Evolutionary conservation across 2,113 vertebrate genomes (phyloP), one percentile per base, ranked within the genome.

Genomic region (Mormyrus iriodes): DNA sequence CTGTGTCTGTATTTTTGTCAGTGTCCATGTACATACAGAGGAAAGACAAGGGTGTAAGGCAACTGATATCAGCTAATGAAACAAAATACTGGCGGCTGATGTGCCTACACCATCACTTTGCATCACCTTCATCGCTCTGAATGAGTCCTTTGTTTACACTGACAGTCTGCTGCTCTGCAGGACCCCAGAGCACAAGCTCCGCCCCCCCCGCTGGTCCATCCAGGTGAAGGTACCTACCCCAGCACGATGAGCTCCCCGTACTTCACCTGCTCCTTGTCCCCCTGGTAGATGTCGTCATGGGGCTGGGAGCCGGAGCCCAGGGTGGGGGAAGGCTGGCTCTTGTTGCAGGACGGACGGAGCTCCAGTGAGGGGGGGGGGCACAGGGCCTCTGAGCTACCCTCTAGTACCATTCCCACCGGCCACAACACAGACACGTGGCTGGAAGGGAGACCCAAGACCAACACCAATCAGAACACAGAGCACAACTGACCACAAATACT

Each of bases 161-260:
- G 73, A 76, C 73, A 76, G 2, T 19, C 4, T 76, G 73, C 73
- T 19, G 13, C 19, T 42, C 35, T 19, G 35, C 17, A 76, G 35
- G 31, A 42, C 4, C 35, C 31, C 31, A 17, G 35, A 35, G 31
- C 69, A 35, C 69, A 39, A 76, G 69, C 3, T 5, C 31, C 13
- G 13, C 35, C 13, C 19, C 31, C 35, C 15, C 31, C 10, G 15
- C 73, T 2, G 31, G n/a, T 35, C 35, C 17, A n/a, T 58, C 86
- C 52, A 42, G 35, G 24, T 10, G 84, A 12, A 17, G 58, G n/a
- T 85, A 89, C 95, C 94, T 91, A 95, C 95, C 95, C 95, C 83
- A 95, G 88, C 44, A 95, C 93, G 82, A 95, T 95, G 92, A 95
- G 92, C 90, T 95, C 94, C 0, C 95, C 95, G 42, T 95, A 95